Conservation (phyloP, 2,888 invertebrate genomes). For the Lysandra bellargus region DNA sequence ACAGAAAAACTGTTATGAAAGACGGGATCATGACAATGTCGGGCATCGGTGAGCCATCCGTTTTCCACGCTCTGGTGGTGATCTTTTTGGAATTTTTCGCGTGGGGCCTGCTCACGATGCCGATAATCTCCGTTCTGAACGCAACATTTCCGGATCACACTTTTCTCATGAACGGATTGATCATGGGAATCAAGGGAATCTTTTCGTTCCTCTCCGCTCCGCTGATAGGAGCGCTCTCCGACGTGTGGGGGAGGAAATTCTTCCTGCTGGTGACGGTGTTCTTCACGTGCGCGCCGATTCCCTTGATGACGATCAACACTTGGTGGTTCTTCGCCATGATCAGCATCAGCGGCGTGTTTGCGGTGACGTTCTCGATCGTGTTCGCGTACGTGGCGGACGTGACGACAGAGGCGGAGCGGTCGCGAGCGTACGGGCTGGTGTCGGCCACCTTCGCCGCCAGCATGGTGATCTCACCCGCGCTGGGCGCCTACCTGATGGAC, state of each 20-base stretch:
- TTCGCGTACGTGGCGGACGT: slow-evolving; percentile 99
- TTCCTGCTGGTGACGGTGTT: slow-evolving; percentile 98
- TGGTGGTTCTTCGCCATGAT: slow-evolving; percentile 99
- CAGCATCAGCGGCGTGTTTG: slow-evolving; percentile 98
- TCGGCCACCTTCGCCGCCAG: slow-evolving; percentile 99
- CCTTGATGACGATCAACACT: slow-evolving; percentile 98
- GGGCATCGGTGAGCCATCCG: slow-evolving; percentile 96
- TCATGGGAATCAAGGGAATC: slow-evolving; percentile 99
- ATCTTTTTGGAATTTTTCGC: slow-evolving; percentile 99
- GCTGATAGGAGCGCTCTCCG: slow-evolving; percentile 97
- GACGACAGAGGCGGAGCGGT: slow-evolving; percentile 97
- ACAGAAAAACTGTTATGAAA: slow-evolving; percentile 92
- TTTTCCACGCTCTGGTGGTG: slow-evolving; percentile 99
- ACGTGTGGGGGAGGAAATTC: slow-evolving; percentile 99
- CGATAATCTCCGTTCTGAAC: slow-evolving; percentile 96
- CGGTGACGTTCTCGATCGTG: slow-evolving; percentile 99
- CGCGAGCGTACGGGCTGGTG: slow-evolving; percentile 97
- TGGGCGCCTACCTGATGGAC: slow-evolving; percentile 94
- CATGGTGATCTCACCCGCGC: slow-evolving; percentile 98
- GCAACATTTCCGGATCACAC: slow-evolving; percentile 99
- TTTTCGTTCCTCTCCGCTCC: slow-evolving; percentile 98
- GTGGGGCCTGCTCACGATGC: slow-evolving; percentile 99
- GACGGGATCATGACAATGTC: slow-evolving; percentile 93
- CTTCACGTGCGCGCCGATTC: slow-evolving; percentile 99
- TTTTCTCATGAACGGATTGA: slow-evolving; percentile 99